Conservation (phyloP, 1,140 invertebrate species). For the Chironomus tepperi region DNA sequence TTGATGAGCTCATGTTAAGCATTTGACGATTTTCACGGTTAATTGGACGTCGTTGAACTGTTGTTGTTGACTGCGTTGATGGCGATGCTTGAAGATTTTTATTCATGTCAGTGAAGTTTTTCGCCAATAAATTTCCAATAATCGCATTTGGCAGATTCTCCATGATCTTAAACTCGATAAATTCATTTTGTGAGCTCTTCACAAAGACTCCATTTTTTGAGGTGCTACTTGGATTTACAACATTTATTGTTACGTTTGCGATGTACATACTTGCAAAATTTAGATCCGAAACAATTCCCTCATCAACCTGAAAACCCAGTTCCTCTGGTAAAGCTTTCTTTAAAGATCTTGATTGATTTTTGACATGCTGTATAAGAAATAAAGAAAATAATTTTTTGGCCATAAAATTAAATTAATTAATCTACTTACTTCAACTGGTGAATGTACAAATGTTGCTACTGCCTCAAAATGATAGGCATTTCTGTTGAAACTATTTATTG, state of each 20-base stretch:
- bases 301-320: slow-evolving; percentile 26
- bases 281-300: slow-evolving; percentile 39
- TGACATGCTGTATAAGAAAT: not conserved
- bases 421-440: not conserved
- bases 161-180: slow-evolving; percentile 60
- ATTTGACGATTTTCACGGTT: not conserved
- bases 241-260: slow-evolving; percentile 74
- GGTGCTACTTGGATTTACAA: slow-evolving; percentile 56
- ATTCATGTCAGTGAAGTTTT: slow-evolving; percentile 42
- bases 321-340: slow-evolving; percentile 4
- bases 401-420: not conserved
- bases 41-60: not conserved
- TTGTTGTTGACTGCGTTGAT: not conserved
- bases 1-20: not conserved
- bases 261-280: slow-evolving; percentile 33
- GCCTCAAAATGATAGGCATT: slow-evolving; percentile 71
- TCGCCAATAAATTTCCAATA: slow-evolving; percentile 62
- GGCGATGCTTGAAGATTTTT: not conserved
- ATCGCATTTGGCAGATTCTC: slow-evolving; percentile 67
- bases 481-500: slow-evolving; percentile 58
- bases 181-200: slow-evolving; percentile 27
- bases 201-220: slow-evolving; percentile 28
- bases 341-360: slow-evolving; percentile 8
- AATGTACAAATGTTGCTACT: slow-evolving; percentile 54
- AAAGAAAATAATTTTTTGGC: not conserved